These are phyloP conservation scores for Drosophila mulleri DNA, from an alignment of 2,888 invertebrate species.

Conservation along the genomic window DNA sequence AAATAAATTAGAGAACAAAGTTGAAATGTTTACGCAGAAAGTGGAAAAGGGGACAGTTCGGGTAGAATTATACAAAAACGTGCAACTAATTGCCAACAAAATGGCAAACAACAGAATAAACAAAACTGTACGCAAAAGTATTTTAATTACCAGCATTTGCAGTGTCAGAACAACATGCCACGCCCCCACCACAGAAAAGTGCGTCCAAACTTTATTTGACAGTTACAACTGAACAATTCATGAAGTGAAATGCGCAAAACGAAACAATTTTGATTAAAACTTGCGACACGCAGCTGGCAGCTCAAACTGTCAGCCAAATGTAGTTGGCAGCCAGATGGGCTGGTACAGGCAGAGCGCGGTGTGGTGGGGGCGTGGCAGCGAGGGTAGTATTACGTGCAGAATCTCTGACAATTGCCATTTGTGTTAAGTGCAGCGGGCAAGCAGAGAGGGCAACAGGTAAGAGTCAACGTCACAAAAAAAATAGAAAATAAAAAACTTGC, in stretches of 20 bases:
- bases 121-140: conserved; percentile 70
- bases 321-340: conserved; percentile 31
- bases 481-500: conserved; percentile 46
- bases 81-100: conserved; percentile 66
- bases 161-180: conserved; percentile 46
- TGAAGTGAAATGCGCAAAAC: conserved; percentile 60
- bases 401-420: conserved; percentile 67
- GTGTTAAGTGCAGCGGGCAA: conserved; percentile 42
- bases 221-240: conserved; percentile 78
- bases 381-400: conserved; percentile 40
- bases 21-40: conserved; percentile 47
- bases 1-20: conserved; percentile 67
- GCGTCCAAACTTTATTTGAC: conserved; percentile 80
- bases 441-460: conserved; percentile 66
- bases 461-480: conserved; percentile 43
- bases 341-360: too few species aligned
- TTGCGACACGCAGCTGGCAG: conserved; percentile 54
- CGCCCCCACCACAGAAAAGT: conserved; percentile 23
- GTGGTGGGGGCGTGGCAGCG: not conserved
- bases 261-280: conserved; percentile 80
- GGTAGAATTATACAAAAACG: conserved; percentile 36
- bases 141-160: conserved; percentile 76
- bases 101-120: conserved; percentile 36
- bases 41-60: not conserved
- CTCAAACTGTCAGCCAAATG: conserved; percentile 45